Conservation (phyloP, 2,888 invertebrate genomes). For the Platycheirus rosarum region DNA sequence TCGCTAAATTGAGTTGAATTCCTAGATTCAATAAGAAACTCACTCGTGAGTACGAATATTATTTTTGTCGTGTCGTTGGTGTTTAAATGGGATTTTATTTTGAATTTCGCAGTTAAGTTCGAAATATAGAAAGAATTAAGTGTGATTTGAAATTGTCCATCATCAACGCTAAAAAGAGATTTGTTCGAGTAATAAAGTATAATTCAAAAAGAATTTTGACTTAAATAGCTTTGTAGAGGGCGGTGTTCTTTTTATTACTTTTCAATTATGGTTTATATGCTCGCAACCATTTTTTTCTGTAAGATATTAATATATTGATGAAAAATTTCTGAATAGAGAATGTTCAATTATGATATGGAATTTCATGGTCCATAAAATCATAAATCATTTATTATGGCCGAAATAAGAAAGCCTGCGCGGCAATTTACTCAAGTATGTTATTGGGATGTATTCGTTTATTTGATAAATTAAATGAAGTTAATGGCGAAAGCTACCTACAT, state of each 20-base stretch:
- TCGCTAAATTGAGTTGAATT: slow-evolving; percentile 62
- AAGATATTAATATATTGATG: slow-evolving; percentile 54
- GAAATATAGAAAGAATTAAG: background rate
- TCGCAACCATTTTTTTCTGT: background rate
- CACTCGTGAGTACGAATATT: slow-evolving; percentile 42
- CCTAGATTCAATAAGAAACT: slow-evolving; percentile 32
- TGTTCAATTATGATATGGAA: slow-evolving; percentile 29
- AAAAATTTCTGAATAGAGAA: slow-evolving; percentile 33
- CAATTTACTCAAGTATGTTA: too few relatives aligned
- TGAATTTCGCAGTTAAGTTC: background rate
- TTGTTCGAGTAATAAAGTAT: too few relatives aligned
- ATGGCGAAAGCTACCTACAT: too few relatives aligned
- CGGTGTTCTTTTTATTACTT: background rate
- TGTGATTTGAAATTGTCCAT: slow-evolving; percentile 15
- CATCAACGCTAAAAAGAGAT: too few relatives aligned
- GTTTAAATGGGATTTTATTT: slow-evolving; percentile 41
- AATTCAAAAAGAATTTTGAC: too few relatives aligned
- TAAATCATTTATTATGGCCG: slow-evolving; percentile 9
- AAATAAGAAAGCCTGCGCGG: background rate
- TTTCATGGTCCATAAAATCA: slow-evolving; percentile 44
- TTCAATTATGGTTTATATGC: too few relatives aligned
- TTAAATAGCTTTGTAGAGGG: slow-evolving; percentile 3
- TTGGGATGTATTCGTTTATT: too few relatives aligned
- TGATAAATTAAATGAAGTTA: too few relatives aligned
- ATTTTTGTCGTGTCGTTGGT: slow-evolving; percentile 45